Evolutionary conservation across 2,888 invertebrate species (phyloP).

Genomic region (Brenthis hecate): DNA sequence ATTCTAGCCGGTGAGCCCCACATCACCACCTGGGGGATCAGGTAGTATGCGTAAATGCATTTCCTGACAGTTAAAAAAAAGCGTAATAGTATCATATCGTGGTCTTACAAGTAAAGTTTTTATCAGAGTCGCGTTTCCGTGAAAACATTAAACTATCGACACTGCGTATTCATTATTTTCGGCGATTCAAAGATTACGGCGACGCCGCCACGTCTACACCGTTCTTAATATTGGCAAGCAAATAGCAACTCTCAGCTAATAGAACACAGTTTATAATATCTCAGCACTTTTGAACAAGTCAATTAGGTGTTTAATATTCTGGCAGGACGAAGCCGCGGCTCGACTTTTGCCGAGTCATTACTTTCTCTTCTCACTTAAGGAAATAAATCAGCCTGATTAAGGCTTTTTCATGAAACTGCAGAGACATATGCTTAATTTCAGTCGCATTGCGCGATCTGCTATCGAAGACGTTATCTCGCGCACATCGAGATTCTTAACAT

Average conservation of each 20-base stretch:
- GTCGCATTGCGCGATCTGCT: not conserved
- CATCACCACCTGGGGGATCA: too few species aligned
- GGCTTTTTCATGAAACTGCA: constrained; percentile 6
- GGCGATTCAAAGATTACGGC: constrained; percentile 3
- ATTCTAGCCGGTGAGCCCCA: too few species aligned
- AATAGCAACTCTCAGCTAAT: not conserved
- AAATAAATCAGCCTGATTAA: constrained; percentile 17
- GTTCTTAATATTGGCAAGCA: too few species aligned
- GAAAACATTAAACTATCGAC: too few species aligned
- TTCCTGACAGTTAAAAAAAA: too few species aligned
- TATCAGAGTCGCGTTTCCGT: too few species aligned
- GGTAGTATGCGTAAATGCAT: too few species aligned
- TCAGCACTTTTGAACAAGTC: constrained; percentile 27
- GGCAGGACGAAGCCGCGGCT: constrained; percentile 26
- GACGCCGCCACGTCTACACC: constrained; percentile 9
- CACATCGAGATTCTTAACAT: too few species aligned
- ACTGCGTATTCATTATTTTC: constrained; percentile 1
- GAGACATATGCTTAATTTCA: not conserved
- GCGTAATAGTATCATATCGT: not conserved
- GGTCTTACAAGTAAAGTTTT: too few species aligned
- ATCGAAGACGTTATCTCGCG: too few species aligned
- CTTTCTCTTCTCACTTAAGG: constrained; percentile 7
- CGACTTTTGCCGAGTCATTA: constrained; percentile 23
- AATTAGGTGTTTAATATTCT: constrained; percentile 50
- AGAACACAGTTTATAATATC: not conserved